Evolutionary conservation across 2,113 vertebrate genomes (phyloP).

Genomic region (Fregetta grallaria): DNA sequence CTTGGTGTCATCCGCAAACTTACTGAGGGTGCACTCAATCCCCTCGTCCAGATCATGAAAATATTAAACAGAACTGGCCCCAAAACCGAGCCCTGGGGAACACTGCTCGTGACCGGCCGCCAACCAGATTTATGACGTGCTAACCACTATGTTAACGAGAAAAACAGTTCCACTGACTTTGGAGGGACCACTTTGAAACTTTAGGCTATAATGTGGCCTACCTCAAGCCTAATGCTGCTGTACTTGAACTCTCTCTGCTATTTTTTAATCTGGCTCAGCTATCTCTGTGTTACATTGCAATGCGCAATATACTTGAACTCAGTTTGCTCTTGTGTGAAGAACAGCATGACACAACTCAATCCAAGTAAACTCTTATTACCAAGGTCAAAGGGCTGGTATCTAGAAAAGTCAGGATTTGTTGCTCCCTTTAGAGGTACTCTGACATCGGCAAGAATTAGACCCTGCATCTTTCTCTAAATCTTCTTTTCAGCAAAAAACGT

Average conservation of each 20-base stretch:
- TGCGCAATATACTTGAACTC: not conserved
- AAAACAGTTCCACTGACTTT: not conserved
- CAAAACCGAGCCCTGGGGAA: no score
- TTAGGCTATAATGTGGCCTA: not conserved
- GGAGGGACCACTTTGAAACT: not conserved
- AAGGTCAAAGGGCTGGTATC: not conserved
- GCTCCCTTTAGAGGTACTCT: not conserved
- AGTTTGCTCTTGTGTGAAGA: not conserved
- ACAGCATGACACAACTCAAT: not conserved
- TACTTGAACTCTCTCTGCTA: not conserved
- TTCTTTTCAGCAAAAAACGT: not conserved
- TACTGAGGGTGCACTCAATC: no score
- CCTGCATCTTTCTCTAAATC: not conserved
- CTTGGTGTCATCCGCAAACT: no score
- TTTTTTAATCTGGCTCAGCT: not conserved
- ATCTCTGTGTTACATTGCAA: not conserved
- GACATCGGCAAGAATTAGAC: not conserved
- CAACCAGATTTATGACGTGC: no score
- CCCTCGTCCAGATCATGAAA: no score
- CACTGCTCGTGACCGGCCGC: no score
- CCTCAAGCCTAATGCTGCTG: not conserved
- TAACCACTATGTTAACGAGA: not conserved
- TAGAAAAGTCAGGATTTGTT: not conserved
- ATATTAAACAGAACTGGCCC: no score
- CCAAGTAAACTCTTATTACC: not conserved